These are phyloP conservation scores for Panopea generosa DNA, from an alignment of 2,888 invertebrate species.

Conservation along the genomic window DNA sequence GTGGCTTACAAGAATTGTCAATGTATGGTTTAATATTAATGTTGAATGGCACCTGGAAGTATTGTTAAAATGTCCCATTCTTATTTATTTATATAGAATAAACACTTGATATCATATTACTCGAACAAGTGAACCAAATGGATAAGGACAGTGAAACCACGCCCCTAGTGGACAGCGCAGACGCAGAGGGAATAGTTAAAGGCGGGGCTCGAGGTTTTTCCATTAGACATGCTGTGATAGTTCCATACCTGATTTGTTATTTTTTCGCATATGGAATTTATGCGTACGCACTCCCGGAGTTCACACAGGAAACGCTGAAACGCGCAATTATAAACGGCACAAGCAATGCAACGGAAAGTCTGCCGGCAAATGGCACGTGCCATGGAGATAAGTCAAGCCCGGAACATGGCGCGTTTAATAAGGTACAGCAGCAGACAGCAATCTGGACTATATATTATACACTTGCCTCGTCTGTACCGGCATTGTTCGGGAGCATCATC, in stretches of 20 bases:
- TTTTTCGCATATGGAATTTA: constrained; percentile 27
- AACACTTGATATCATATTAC: no score
- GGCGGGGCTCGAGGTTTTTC: no score
- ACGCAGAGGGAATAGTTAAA: no score
- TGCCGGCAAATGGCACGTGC: neutral
- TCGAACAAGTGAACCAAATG: no score
- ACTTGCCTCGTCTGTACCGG: constrained; percentile 35
- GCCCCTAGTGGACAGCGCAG: no score
- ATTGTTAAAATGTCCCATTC: no score
- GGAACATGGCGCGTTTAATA: constrained; percentile 10
- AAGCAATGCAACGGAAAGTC: neutral
- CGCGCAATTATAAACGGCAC: neutral
- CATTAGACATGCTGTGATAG: constrained; percentile 1
- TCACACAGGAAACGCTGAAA: constrained; percentile 28
- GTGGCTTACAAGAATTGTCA: no score
- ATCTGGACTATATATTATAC: constrained; percentile 41
- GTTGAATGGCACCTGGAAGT: no score
- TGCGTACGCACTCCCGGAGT: constrained; percentile 39
- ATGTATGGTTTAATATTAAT: no score
- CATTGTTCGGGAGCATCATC: constrained; percentile 50
- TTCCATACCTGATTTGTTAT: constrained; percentile 38
- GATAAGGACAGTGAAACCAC: no score
- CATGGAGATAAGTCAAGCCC: constrained; percentile 22
- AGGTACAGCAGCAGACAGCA: constrained; percentile 50
- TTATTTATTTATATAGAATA: no score